Conservation (phyloP, 2,797 vertebrate species). For the Clarias pachynema region DNA sequence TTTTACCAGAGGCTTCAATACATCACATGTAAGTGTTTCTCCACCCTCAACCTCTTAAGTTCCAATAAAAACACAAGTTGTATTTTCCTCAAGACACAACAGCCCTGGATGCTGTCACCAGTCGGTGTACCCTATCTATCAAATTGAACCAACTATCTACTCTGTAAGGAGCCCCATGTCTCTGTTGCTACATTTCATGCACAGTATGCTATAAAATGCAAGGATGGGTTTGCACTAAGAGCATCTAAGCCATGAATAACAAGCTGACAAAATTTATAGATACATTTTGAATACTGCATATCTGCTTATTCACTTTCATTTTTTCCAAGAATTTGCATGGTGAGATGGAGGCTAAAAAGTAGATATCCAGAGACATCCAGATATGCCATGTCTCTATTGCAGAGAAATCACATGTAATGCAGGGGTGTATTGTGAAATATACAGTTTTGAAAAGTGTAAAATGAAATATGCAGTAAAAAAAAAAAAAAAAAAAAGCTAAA, state of each 20-base stretch:
- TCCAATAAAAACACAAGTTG: slow-evolving; percentile 37
- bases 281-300: not conserved
- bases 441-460: not conserved
- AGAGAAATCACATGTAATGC: not conserved
- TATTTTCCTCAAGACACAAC: slow-evolving; percentile 20
- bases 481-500: no score
- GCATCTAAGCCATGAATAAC: not conserved
- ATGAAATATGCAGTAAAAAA: no score
- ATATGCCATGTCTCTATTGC: not conserved
- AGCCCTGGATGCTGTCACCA: slow-evolving; percentile 2
- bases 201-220: slow-evolving; percentile 16
- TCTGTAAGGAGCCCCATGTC: slow-evolving; percentile 34
- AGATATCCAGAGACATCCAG: not conserved
- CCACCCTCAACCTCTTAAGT: slow-evolving; percentile 3
- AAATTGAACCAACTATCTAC: slow-evolving; percentile 11
- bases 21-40: slow-evolving; percentile 32
- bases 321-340: not conserved
- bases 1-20: slow-evolving; percentile 38
- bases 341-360: not conserved
- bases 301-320: slow-evolving; percentile 1
- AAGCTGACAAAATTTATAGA: not conserved
- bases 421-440: not conserved
- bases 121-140: not conserved
- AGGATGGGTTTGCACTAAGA: not conserved
- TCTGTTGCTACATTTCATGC: slow-evolving; percentile 13